Percentiles rank a stretch among this genome's conserved stretches.
These are phyloP conservation scores for Nemoura dubitans DNA, from an alignment of 2,888 invertebrate genomes.

Conservation along the genomic window DNA sequence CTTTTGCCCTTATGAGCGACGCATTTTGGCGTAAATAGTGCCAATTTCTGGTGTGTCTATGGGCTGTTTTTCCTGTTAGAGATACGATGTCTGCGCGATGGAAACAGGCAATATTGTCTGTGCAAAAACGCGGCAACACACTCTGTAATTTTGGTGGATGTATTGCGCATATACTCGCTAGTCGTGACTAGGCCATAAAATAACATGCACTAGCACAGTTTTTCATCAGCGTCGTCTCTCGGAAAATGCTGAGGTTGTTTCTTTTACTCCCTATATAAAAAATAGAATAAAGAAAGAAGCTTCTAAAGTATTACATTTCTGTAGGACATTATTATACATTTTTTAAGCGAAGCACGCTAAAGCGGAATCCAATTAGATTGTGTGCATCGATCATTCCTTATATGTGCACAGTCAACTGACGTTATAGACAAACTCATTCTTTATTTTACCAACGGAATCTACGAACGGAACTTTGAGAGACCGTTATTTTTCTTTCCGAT, in stretches of 20 bases:
- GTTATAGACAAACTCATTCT: neutral
- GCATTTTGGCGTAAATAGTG: neutral
- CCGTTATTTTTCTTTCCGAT: neutral
- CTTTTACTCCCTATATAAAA: neutral
- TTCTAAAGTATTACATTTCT: slow-evolving; percentile 7
- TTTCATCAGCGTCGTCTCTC: neutral
- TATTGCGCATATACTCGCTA: neutral
- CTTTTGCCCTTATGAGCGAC: neutral
- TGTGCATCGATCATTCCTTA: neutral
- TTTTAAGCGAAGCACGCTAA: slow-evolving; percentile 9
- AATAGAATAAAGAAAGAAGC: neutral
- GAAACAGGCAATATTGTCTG: neutral
- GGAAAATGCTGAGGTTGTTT: neutral
- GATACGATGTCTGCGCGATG: neutral
- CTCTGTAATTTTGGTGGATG: neutral
- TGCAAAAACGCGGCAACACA: neutral
- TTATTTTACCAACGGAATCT: neutral
- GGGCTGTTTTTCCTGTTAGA: neutral
- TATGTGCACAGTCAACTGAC: neutral
- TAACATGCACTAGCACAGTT: neutral
- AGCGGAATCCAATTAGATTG: neutral
- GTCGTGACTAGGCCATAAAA: neutral
- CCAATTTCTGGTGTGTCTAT: neutral
- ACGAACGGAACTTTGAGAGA: neutral
- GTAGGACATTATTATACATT: neutral